Conservation (phyloP, 1,140 invertebrate genomes). For the Solenopsis fugax region DNA sequence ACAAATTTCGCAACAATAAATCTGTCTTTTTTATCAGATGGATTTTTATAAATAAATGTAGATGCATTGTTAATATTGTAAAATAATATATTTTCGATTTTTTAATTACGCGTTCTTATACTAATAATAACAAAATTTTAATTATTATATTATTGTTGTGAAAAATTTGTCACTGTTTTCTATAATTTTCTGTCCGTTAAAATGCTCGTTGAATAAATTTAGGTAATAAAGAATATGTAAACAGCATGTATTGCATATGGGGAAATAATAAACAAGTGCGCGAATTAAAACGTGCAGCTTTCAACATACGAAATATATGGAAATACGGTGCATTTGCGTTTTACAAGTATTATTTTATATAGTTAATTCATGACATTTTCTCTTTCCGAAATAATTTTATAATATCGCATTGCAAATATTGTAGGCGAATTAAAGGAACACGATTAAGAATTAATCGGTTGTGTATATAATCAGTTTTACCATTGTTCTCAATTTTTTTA, state of each 20-base stretch:
- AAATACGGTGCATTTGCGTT: neutral
- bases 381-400: neutral
- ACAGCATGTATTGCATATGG: neutral
- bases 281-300: conserved; percentile 18
- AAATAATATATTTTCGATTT: neutral
- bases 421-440: conserved; percentile 16
- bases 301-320: neutral
- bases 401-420: neutral
- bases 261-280: conserved; percentile 18
- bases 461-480: neutral
- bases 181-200: neutral
- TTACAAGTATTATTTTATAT: conserved; percentile 38
- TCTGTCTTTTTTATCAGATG: neutral
- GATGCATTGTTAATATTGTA: neutral
- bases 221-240: neutral
- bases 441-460: conserved; percentile 30
- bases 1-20: neutral
- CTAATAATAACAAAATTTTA: neutral
- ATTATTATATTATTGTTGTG: neutral
- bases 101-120: neutral
- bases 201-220: conserved; percentile 2
- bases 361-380: conserved; percentile 11
- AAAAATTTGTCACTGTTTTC: neutral
- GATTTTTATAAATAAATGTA: neutral
- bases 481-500: neutral